phyloP scores from a whole-genome alignment of 1,140 invertebrate genomes.

The Diachasmimorpha longicaudata region DNA sequence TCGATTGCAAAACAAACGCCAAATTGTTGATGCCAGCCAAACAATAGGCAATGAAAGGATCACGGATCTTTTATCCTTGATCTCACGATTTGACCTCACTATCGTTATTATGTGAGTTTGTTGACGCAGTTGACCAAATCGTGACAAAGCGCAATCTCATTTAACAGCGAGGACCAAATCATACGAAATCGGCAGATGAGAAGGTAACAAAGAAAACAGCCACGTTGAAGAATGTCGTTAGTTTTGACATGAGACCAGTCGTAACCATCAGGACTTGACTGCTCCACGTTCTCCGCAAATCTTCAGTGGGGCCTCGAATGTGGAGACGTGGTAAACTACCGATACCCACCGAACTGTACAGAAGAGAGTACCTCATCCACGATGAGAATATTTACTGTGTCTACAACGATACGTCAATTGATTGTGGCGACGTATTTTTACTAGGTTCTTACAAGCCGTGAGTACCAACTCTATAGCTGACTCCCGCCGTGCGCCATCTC shows the following conservation, averaged over 20 bases:
- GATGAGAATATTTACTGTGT: constrained; percentile 52
- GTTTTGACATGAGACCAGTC: constrained; percentile 25
- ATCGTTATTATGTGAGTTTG: constrained; percentile 1
- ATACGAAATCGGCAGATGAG: too few relatives aligned
- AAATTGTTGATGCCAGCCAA: constrained; percentile 11
- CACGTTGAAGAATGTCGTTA: constrained; percentile 27
- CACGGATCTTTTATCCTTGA: constrained; percentile 26
- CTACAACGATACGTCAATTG: constrained; percentile 51
- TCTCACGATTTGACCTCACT: constrained; percentile 1
- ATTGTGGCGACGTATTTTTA: constrained; percentile 44
- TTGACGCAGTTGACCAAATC: constrained; percentile 28
- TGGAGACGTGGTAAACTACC: too few relatives aligned
- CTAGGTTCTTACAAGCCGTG: constrained; percentile 12
- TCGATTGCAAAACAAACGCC: constrained; percentile 16
- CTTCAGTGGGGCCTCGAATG: too few relatives aligned
- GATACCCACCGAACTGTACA: not conserved
- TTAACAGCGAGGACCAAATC: not conserved
- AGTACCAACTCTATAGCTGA: constrained; percentile 2
- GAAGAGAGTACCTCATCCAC: constrained; percentile 7
- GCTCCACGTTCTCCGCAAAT: not conserved
- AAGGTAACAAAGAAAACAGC: not conserved
- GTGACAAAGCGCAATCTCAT: constrained; percentile 6
- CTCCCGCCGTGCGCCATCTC: constrained; percentile 9
- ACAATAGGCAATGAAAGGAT: constrained; percentile 16
- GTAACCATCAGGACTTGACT: not conserved